A percentile compares a stretch with the other conserved stretches of the same genome.
Conservation (phyloP, 1,140 invertebrate genomes). For the Leptinotarsa texana region DNA sequence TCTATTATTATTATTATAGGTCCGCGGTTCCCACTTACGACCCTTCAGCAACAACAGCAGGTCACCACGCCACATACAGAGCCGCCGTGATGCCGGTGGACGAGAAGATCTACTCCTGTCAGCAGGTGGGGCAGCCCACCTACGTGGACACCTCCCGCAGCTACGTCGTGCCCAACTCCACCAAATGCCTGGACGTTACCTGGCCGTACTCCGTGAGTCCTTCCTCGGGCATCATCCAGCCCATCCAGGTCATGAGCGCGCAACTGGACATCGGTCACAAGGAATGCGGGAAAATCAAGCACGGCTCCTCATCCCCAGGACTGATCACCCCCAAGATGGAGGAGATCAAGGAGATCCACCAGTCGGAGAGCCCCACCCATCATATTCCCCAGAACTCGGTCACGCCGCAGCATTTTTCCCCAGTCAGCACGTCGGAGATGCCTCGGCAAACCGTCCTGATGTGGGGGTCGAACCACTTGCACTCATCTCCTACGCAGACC, state of each 20-base stretch:
- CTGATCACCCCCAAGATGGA: slow-evolving; percentile 68
- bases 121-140: slow-evolving; percentile 58
- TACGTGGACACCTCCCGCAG: slow-evolving; percentile 59
- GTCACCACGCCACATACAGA: slow-evolving; percentile 59
- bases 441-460: slow-evolving; percentile 82
- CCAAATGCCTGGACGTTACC: slow-evolving; percentile 54
- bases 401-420: slow-evolving; percentile 58
- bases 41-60: slow-evolving; percentile 58
- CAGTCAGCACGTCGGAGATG: slow-evolving; percentile 44
- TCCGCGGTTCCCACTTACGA: slow-evolving; percentile 59
- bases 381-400: slow-evolving; percentile 56
- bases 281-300: slow-evolving; percentile 58
- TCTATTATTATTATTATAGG: neutral
- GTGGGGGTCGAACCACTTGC: slow-evolving; percentile 68
- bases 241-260: slow-evolving; percentile 54
- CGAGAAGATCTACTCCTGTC: slow-evolving; percentile 68
- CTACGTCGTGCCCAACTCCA: slow-evolving; percentile 60
- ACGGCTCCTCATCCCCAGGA: slow-evolving; percentile 62
- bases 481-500: slow-evolving; percentile 47
- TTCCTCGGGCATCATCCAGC: slow-evolving; percentile 59
- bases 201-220: slow-evolving; percentile 59
- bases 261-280: slow-evolving; percentile 45
- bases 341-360: slow-evolving; percentile 62
- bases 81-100: slow-evolving; percentile 57
- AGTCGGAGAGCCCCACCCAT: slow-evolving; percentile 54